Conservation (phyloP, 2,113 vertebrate species). For the Gallinago jamesoni region DNA sequence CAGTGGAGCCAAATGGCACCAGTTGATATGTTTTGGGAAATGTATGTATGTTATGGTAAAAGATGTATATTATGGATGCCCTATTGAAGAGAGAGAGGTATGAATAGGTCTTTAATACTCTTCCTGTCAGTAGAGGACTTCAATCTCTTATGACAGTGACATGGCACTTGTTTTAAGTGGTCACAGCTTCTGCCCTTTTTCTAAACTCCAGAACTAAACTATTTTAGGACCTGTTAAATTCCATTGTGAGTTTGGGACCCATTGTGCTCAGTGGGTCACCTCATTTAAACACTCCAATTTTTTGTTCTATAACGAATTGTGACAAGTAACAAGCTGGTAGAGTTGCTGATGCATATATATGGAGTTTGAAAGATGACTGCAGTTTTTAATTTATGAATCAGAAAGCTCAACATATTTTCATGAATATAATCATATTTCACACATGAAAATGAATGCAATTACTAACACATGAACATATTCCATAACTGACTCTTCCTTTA, state of each 20-base stretch:
- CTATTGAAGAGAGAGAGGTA: background rate
- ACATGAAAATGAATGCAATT: background rate
- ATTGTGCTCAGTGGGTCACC: background rate
- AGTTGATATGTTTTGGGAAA: background rate
- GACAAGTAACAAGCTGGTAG: background rate
- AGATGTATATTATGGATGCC: background rate
- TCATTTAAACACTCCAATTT: background rate
- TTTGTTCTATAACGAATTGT: background rate
- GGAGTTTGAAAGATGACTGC: background rate
- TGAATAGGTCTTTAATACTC: background rate
- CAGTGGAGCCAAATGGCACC: background rate
- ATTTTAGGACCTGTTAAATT: background rate
- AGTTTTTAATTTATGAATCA: background rate
- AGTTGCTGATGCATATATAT: background rate
- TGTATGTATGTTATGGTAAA: background rate
- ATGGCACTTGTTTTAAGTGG: background rate
- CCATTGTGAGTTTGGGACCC: background rate
- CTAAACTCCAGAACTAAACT: background rate
- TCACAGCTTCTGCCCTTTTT: background rate
- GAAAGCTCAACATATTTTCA: background rate
- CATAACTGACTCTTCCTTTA: background rate
- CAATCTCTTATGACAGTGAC: background rate
- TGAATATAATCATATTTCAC: background rate
- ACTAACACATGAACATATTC: background rate
- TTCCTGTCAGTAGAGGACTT: background rate